phyloP scores from a whole-genome alignment of 2,797 vertebrate species.

The Podargus strigoides region DNA sequence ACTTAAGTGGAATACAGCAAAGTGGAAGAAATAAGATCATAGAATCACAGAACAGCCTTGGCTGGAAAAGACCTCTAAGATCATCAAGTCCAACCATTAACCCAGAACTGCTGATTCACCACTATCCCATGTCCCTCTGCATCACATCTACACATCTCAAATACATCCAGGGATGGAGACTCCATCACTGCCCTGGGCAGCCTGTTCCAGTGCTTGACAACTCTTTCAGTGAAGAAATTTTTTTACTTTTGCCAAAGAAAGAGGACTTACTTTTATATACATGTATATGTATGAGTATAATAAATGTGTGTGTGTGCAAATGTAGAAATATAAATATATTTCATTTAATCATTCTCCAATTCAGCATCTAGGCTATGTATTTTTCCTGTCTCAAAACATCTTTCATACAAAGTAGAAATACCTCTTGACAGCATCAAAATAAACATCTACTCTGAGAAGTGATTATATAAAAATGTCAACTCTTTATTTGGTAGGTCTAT shows the following conservation, averaged over 20 bases:
- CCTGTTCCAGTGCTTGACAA: too few relatives aligned
- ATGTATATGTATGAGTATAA: background rate
- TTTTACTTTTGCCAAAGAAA: background rate
- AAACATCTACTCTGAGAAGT: background rate
- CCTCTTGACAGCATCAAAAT: background rate
- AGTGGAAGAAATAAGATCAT: background rate
- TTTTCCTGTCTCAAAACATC: background rate
- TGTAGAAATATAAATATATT: background rate
- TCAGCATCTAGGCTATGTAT: background rate
- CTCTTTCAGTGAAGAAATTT: too few relatives aligned
- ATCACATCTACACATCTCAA: too few relatives aligned
- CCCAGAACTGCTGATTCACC: too few relatives aligned
- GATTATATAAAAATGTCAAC: background rate
- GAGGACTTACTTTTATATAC: background rate
- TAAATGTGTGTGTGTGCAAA: background rate
- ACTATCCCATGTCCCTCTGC: too few relatives aligned
- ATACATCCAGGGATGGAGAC: too few relatives aligned
- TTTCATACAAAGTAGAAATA: background rate
- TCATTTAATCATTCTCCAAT: background rate
- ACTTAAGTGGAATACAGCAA: background rate
- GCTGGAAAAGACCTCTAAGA: too few relatives aligned
- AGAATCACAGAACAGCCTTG: too few relatives aligned
- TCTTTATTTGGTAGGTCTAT: background rate
- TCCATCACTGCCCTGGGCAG: too few relatives aligned
- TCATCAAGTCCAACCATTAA: too few relatives aligned